Evolutionary conservation across 2,888 invertebrate genomes (phyloP).

Genomic region (Sericinus montela): DNA sequence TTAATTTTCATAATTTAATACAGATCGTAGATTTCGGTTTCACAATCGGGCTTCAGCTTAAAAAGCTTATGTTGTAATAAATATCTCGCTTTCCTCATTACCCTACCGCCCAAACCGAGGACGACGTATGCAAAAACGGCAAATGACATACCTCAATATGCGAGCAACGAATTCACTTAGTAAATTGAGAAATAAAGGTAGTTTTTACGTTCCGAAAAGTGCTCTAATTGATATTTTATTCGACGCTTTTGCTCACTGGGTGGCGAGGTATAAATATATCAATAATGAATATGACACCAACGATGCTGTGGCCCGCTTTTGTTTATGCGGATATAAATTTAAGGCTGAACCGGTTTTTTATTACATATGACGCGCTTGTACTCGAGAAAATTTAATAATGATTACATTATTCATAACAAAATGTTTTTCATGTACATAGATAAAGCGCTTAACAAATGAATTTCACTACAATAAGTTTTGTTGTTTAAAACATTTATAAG

Average conservation of each 20-base stretch:
- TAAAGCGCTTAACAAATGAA: too few relatives aligned
- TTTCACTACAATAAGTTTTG: too few relatives aligned
- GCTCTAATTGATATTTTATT: slow-evolving; percentile 76
- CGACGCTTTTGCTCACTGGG: slow-evolving; percentile 68
- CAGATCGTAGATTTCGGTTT: slow-evolving; percentile 16
- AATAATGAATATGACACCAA: slow-evolving; percentile 60
- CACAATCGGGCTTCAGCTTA: slow-evolving; percentile 36
- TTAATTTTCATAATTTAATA: slow-evolving; percentile 19
- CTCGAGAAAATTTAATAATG: slow-evolving; percentile 11
- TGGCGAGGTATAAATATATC: slow-evolving; percentile 63
- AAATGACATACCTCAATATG: slow-evolving; percentile 70
- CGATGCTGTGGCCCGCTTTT: slow-evolving; percentile 42
- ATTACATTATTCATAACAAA: slow-evolving; percentile 8
- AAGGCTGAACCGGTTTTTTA: slow-evolving; percentile 25
- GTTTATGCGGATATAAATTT: slow-evolving; percentile 44
- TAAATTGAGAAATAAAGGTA: slow-evolving; percentile 72
- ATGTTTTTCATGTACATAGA: too few relatives aligned
- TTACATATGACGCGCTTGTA: slow-evolving; percentile 11
- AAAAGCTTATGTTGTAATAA: slow-evolving; percentile 51
- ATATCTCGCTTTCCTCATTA: slow-evolving; percentile 70
- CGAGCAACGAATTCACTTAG: slow-evolving; percentile 59
- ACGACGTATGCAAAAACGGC: slow-evolving; percentile 60
- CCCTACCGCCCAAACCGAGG: slow-evolving; percentile 70
- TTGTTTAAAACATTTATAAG: too few relatives aligned
- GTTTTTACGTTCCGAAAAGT: slow-evolving; percentile 57